These are phyloP conservation scores for Solenopsis invicta DNA, from an alignment of 1,140 invertebrate species.

Conservation along the genomic window DNA sequence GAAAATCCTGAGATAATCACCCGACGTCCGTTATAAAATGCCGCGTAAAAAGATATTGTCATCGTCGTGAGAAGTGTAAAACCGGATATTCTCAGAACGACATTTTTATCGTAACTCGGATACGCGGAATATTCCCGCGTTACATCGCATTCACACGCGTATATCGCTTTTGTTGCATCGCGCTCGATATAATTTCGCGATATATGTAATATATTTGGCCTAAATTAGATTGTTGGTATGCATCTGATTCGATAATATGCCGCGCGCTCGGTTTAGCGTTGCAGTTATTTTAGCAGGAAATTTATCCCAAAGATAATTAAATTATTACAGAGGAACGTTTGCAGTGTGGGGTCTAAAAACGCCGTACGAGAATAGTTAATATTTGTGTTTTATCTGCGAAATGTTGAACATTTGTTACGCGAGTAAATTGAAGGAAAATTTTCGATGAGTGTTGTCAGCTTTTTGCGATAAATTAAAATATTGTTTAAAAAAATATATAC, in stretches of 20 bases:
- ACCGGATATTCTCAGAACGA: not conserved
- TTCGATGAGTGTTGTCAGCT: not conserved
- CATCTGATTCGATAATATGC: slow-evolving; percentile 46
- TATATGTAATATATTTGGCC: slow-evolving; percentile 3
- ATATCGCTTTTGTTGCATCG: slow-evolving; percentile 1
- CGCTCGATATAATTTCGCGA: slow-evolving; percentile 32
- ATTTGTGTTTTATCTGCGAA: not conserved
- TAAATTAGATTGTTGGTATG: slow-evolving; percentile 35
- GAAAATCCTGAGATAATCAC: slow-evolving; percentile 20
- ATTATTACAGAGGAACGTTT: slow-evolving; percentile 29
- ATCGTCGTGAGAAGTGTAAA: not conserved
- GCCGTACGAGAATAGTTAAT: not conserved
- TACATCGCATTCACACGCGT: not conserved
- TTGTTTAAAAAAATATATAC: not conserved
- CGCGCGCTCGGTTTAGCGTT: not conserved
- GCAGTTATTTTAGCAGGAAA: slow-evolving; percentile 26
- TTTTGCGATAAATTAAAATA: not conserved
- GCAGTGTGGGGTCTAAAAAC: not conserved
- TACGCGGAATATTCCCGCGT: not conserved
- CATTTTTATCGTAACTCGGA: not conserved
- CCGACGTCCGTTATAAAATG: not conserved
- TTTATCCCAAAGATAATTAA: slow-evolving; percentile 28
- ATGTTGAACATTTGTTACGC: slow-evolving; percentile 7
- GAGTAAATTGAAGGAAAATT: not conserved
- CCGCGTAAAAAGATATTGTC: not conserved